These are phyloP conservation scores for Chelonia mydas DNA, from an alignment of 2,797 vertebrate species.

Conservation along the genomic window DNA sequence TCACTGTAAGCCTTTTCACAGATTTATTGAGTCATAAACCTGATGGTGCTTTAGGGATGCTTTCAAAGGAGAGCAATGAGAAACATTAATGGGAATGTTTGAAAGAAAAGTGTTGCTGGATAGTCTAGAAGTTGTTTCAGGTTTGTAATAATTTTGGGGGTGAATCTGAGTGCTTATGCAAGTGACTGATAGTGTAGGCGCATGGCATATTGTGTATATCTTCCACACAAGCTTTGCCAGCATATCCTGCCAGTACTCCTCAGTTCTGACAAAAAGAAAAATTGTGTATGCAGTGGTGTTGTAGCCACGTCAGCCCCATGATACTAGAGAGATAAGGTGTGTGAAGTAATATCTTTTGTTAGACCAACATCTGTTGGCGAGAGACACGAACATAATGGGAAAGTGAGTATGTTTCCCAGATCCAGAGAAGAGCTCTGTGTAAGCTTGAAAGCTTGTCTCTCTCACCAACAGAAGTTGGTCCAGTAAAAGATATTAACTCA, in stretches of 20 bases:
- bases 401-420: neutral
- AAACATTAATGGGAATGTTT: slow-evolving; percentile 26
- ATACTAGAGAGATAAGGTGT: neutral
- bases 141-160: neutral
- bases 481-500: neutral
- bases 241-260: neutral
- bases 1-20: slow-evolving; percentile 58
- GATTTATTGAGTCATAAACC: slow-evolving; percentile 75
- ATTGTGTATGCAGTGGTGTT: neutral
- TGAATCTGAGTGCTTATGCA: neutral
- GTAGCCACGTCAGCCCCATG: neutral
- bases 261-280: neutral
- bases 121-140: neutral
- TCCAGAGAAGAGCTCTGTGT: neutral
- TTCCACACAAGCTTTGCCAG: neutral
- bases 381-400: neutral
- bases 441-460: neutral
- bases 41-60: slow-evolving; percentile 46
- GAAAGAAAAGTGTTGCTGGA: slow-evolving; percentile 36
- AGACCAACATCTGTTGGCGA: neutral
- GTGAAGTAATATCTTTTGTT: neutral
- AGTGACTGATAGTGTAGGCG: neutral
- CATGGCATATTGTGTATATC: neutral
- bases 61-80: slow-evolving; percentile 46
- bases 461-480: neutral